phyloP scores from a whole-genome alignment of 2,113 vertebrate species.

The Mus musculus region DNA sequence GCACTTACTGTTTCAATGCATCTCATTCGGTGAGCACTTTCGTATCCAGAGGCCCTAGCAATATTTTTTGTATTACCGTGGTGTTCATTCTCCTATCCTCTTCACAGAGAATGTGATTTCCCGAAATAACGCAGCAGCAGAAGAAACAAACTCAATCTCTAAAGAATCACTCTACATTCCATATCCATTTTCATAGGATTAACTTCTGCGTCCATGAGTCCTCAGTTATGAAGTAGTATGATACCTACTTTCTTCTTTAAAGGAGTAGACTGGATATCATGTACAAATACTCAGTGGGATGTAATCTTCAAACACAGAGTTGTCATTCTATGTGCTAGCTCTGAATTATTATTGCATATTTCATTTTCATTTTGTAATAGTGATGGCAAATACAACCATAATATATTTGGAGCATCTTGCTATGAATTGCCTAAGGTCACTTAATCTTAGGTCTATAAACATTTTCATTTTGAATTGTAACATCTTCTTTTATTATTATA shows the following conservation, averaged over 20 bases:
- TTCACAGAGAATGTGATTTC: background rate
- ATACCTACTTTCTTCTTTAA: background rate
- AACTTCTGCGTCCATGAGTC: background rate
- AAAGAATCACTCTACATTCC: background rate
- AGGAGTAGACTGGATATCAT: background rate
- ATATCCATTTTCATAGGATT: background rate
- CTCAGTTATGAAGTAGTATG: background rate
- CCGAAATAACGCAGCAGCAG: background rate
- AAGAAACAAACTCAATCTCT: background rate
- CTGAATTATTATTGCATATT: background rate
- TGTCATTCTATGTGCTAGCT: background rate
- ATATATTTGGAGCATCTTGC: background rate
- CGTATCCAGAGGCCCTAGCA: background rate
- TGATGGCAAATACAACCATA: background rate
- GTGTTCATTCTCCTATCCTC: background rate
- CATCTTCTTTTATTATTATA: constrained; percentile 54
- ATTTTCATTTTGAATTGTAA: constrained; percentile 55
- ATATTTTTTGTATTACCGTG: background rate
- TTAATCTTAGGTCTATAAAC: constrained; percentile 62
- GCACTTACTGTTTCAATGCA: background rate
- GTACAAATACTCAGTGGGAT: background rate
- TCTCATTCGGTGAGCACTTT: background rate
- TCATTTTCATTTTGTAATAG: background rate
- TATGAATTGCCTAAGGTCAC: constrained; percentile 13
- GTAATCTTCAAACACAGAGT: background rate